Evolutionary conservation across 2,888 invertebrate genomes (phyloP), one percentile per base, ranked within the genome.

Genomic region (Fissipunctia ypsillon): DNA sequence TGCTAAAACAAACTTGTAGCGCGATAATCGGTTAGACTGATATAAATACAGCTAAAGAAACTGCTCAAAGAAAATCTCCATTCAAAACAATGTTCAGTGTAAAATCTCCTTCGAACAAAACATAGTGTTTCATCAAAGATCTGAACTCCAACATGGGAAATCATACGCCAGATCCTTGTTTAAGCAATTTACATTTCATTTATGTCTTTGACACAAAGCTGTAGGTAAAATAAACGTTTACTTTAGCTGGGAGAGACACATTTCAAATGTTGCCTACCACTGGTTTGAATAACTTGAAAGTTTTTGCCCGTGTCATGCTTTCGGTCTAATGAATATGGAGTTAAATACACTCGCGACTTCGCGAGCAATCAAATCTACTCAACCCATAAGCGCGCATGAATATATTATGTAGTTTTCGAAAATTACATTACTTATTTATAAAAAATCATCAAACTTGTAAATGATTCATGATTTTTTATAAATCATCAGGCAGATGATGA

Each of bases 101-200:
- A n/a, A 48, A 82, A 56, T 10, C 28, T 35, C 22, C 65, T 64
- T 83, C 45, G 54, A 48, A 63, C 43, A 68, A 45, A 74, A 69
- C 54, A 35, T 68, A 71, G 56, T 54, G 50, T 61, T 59, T 14
- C 50, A 28, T n/a, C 54, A 35, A n/a, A 69, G 70, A 73, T 73
- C 70, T 56, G 41, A 28, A 52, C 43, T n/a, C 6, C 75, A 52
- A 77, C 82, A 64, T 74, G 80, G 80, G 88, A 84, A 87, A 87
- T 88, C 88, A 86, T 65, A 77, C 76, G 45, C n/a, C 28, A 43
- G 57, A 69, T 73, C 76, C 75, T 76, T 73, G 77, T 82, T 71
- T 65, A 74, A 76, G 70, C 78, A 81, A 86, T 88, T 88, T 84
- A 82, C 77, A 88, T 85, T 87, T 78, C 83, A 80, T 83, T 72